Evolutionary conservation across 2,113 vertebrate genomes (phyloP), one percentile per base, ranked within the genome.

Genomic region (Apodemus sylvaticus): DNA sequence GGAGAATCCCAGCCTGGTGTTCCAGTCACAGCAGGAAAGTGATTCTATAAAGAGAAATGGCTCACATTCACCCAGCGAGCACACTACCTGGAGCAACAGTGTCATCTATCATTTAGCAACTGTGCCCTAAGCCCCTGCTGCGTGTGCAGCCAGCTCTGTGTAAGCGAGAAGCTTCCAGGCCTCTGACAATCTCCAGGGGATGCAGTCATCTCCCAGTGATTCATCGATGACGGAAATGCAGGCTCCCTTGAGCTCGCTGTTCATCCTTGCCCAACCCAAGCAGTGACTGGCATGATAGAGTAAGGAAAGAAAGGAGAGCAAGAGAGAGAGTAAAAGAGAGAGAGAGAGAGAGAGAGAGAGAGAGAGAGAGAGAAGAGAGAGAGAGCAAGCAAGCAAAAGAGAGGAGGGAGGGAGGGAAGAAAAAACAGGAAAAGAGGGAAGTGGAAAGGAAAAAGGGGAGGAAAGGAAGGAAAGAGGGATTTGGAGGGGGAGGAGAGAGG

Each of bases 131-230:
- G 88, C 31, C 60, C 82, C 77, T 91, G 81, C 87, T 58, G 77
- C 51, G 77, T 55, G 60, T 86, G 71, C 81, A 83, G 9, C 58
- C 88, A 24, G 42, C 60, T 93, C 66, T 39, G 58, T 66, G 53
- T 78, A 73, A 90, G 39, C 11, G 45, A 92, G 89, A 73, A 81
- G 51, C 64, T 60, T 89, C 51, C 39, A 89, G 58, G 36, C 87
- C 70, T 78, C 85, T 79, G 53, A 89, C 86, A 88, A 29, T 85
- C 85, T 81, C 89, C 82, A 58, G 87, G 55, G 62, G 71, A 93
- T 85, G 83, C 53, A 96, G 77, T 45, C 88, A 91, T 73, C 85
- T 91, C 70, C 58, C 62, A 89, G 87, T 48, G 91, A 96, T 51
- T 96, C 92, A 86, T 0, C 26, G 73, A 51, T 68, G 92, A 90